phyloP scores from a whole-genome alignment of 2,797 vertebrate species.

The Pseudocheirus occidentalis region DNA sequence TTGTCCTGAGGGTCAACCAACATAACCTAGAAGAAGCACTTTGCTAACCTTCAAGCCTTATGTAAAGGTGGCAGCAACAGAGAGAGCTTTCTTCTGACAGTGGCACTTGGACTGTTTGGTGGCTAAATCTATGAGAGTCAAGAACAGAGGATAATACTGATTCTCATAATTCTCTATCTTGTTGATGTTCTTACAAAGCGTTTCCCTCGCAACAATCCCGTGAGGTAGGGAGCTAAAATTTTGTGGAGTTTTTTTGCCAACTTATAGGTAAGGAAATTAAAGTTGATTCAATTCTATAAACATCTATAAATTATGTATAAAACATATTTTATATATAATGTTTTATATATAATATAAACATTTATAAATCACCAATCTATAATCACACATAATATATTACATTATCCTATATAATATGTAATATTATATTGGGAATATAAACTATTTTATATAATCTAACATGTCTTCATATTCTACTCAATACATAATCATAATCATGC shows the following conservation, averaged over 20 bases:
- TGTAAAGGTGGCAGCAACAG: no score
- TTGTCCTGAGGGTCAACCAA: conserved; percentile 13
- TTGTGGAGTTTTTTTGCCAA: not conserved
- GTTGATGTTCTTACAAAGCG: not conserved
- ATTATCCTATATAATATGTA: not conserved
- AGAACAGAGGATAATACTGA: not conserved
- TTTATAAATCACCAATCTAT: not conserved
- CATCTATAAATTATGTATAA: no score
- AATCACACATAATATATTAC: not conserved
- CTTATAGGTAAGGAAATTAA: not conserved
- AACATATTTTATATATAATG: no score
- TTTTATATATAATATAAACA: not conserved
- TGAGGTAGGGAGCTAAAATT: not conserved
- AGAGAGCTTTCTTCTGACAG: not conserved
- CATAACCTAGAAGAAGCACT: not conserved
- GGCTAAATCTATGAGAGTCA: not conserved
- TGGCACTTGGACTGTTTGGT: not conserved
- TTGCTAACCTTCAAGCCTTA: no score
- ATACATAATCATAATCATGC: not conserved
- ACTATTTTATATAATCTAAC: not conserved
- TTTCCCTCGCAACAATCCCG: not conserved
- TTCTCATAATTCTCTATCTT: not conserved
- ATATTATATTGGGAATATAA: not conserved
- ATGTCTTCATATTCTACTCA: not conserved
- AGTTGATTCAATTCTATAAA: not conserved